Evolutionary conservation across 1,140 invertebrate genomes (phyloP), one percentile per base, ranked within the genome.

Genomic region (Cryptotermes secundus): DNA sequence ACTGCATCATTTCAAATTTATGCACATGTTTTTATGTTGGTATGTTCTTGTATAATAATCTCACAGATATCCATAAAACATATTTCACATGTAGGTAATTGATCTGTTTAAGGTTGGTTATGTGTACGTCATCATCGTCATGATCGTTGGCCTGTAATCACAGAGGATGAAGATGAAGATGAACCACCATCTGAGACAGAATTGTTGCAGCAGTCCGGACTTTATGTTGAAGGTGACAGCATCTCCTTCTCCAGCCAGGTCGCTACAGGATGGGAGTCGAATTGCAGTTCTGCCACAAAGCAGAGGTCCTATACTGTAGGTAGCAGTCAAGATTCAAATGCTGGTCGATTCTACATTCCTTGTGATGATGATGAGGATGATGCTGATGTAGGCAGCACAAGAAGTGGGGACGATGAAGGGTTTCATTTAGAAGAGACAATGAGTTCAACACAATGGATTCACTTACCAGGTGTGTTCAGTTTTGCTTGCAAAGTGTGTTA

Each of bases 71-170:
- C n/a, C n/a, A 31, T 14, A 79, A 31, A 14, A 34, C 12, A 16
- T 80, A 80, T 22, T 34, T 7, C 72, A 3, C 14, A 22, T 36
- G 34, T 80, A 34, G 19, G 42, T 38, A 49, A 42, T 19, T 82
- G 34, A 4, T 81, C 49, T 35, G 49, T 83, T 82, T 45, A 53
- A 82, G 94, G 96, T 86, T 99, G 97, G 97, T 91, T 96, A 38
- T 94, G 95, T 86, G 94, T 97, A 7, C 92, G 95, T 85, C 95
- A 96, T 85, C 93, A 95, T 86, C 92, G 96, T 36, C 94, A 96
- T 85, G 96, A 97, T 83, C 92, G 93, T 45, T 98, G 96, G 94
- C 96, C 97, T 0, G 92, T 97, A 16, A 92, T 95, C 84, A 92
- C 95, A 81, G 94, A 95, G 86, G 90, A 93, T 72, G 22, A 34